These are phyloP conservation scores for Nasonia vitripennis DNA, from an alignment of 1,140 invertebrate species.

Conservation along the genomic window DNA sequence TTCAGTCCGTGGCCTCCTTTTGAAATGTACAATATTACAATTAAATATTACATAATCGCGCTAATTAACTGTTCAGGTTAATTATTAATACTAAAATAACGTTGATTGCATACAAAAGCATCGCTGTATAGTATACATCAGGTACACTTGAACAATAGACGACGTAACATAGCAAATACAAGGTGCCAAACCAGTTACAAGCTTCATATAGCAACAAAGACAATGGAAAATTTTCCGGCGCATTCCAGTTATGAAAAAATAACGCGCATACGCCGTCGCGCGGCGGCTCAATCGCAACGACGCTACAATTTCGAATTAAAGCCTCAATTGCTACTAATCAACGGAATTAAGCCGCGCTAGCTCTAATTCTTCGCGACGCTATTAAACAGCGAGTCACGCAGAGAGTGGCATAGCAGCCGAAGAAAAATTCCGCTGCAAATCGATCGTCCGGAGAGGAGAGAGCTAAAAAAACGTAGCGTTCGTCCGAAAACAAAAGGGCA, in stretches of 20 bases:
- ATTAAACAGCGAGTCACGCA: constrained; percentile 27
- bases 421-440: constrained; percentile 1
- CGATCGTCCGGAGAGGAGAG: background rate
- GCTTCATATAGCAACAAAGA: background rate
- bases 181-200: background rate
- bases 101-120: no score
- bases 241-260: constrained; percentile 1
- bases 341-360: constrained; percentile 10
- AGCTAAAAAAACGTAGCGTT: background rate
- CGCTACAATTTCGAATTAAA: constrained; percentile 36
- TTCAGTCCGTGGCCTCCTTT: no score
- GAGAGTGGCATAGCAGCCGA: background rate
- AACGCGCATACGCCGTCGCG: background rate
- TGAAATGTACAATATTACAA: no score
- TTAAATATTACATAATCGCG: no score
- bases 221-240: background rate
- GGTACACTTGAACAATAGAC: no score
- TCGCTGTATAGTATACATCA: no score
- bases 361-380: background rate
- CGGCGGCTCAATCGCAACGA: background rate
- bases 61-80: no score
- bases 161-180: background rate
- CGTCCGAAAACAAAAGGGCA: background rate
- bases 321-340: constrained; percentile 34
- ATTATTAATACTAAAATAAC: no score